A percentile compares a stretch with the other conserved stretches of the same genome.
phyloP scores from a whole-genome alignment of 2,888 invertebrate genomes.

The Neria commutata region DNA sequence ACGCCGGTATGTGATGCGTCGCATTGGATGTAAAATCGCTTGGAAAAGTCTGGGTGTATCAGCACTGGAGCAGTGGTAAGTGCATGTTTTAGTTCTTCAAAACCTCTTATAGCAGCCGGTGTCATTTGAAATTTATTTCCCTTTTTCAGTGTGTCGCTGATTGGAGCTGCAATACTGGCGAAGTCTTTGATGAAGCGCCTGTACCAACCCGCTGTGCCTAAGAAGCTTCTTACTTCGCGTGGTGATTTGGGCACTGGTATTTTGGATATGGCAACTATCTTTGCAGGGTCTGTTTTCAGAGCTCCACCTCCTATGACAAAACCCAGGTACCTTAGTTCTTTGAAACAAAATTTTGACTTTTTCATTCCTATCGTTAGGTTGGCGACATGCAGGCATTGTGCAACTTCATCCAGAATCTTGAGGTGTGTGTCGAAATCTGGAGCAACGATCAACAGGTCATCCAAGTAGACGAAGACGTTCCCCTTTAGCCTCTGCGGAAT shows the following conservation, averaged over 20 bases:
- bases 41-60: conserved; percentile 20
- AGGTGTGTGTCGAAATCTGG: conserved; percentile 10
- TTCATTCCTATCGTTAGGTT: conserved; percentile 19
- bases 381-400: conserved; percentile 2
- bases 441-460: conserved; percentile 17
- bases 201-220: conserved; percentile 32
- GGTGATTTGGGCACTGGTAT: conserved; percentile 14
- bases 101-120: neutral
- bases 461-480: conserved; percentile 15
- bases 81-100: conserved; percentile 13
- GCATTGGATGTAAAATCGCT: conserved; percentile 22
- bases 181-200: conserved; percentile 26
- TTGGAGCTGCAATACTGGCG: conserved; percentile 7
- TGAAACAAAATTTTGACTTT: conserved; percentile 22
- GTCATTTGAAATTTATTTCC: neutral
- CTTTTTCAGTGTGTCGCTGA: conserved; percentile 7
- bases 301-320: conserved; percentile 21
- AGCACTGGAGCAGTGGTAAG: conserved; percentile 13
- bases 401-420: conserved; percentile 1
- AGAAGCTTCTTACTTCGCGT: conserved; percentile 24
- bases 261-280: conserved; percentile 5
- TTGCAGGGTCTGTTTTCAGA: conserved; percentile 19
- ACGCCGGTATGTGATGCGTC: conserved; percentile 20
- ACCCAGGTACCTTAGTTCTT: conserved; percentile 15
- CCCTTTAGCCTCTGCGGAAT: conserved; percentile 9